phyloP scores from a whole-genome alignment of 2,113 vertebrate species.

The Steatornis caripensis region DNA sequence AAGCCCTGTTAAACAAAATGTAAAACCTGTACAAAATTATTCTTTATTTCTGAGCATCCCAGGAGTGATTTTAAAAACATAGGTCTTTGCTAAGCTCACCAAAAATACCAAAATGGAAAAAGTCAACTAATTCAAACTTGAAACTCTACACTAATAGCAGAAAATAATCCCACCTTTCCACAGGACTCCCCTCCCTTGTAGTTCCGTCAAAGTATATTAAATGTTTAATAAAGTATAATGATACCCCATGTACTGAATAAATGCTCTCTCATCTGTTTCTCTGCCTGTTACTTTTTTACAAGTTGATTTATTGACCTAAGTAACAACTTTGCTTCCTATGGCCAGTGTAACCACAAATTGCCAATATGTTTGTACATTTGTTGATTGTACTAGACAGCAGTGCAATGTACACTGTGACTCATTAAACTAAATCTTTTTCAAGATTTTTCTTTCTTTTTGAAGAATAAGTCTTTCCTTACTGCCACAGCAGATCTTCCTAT shows the following conservation, averaged over 20 bases:
- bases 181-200: background rate
- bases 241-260: background rate
- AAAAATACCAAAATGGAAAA: background rate
- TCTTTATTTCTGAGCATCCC: background rate
- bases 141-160: background rate
- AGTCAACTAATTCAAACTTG: background rate
- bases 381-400: background rate
- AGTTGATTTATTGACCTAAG: background rate
- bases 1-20: fast-evolving
- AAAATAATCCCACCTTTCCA: background rate
- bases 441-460: background rate
- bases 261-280: background rate
- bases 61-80: background rate
- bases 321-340: background rate
- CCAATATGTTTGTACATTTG: background rate
- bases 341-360: background rate
- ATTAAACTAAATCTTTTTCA: background rate
- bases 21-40: background rate
- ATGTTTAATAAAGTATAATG: background rate
- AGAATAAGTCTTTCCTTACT: background rate
- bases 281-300: background rate
- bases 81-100: background rate
- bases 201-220: background rate
- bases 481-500: background rate
- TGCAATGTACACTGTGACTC: background rate